Base-by-base conservation (phyloP, 2,113 vertebrate genomes). In the Vulpes vulpes region DNA sequence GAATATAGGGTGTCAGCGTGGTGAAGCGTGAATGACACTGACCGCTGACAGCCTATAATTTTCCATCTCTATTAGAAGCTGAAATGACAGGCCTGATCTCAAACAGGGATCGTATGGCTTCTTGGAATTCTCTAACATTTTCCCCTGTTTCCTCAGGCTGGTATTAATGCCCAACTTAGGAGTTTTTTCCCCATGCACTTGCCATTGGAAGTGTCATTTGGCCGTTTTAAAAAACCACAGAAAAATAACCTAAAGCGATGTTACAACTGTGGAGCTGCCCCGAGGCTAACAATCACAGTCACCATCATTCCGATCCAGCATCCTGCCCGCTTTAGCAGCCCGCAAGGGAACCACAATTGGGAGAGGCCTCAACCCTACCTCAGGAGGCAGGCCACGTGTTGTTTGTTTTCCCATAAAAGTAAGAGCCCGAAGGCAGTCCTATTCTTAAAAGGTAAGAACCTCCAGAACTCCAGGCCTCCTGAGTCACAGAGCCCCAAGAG, bases 31-130 rank as follows among this genome's bases (percentile, higher is more conserved):
- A 88, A 23, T 20, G 83, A 60, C 94, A 43, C 59, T n/a, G 83
- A 74, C 83, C 7, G 8, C 27, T 51, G 95, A 81, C 95, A 97
- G 90, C 94, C 96, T 94, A 49, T 79, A 67, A 96, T 94, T 96
- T 97, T 19, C 94, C 91, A 83, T 89, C 94, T 96, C 95, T 94
- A 9, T 60, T 27, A 60, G 16, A 91, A 90, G 84, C 76, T 11
- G 16, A 94, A 88, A 91, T 78, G 93, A 93, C 71, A 96, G 88
- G 32, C 55, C 98, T 94, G 71, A 16, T 64, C 78, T 30, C 87
- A 59, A 80, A 87, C 74, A 32, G 23, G 22, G 79, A 80, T 22
- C 49, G 2, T 25, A 2, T 3, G n/a, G 53, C 51, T 25, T 76
- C 79, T 91, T 81, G 69, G 94, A 90, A 57, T 43, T 71, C 90